phyloP scores from a whole-genome alignment of 1,140 invertebrate species.

The Zeugodacus cucurbitae region DNA sequence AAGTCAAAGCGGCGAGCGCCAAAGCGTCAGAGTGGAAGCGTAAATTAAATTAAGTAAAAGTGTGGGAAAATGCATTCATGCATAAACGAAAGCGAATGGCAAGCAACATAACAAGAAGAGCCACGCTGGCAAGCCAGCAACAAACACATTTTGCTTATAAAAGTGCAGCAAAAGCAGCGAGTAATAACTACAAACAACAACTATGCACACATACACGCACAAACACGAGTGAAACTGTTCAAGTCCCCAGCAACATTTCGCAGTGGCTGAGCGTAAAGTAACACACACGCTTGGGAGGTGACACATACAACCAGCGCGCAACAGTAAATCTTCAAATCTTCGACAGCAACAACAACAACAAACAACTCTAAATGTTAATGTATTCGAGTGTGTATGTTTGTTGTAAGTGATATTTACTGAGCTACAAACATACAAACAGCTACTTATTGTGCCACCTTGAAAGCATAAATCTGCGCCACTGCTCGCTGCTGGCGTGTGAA shows the following conservation, averaged over 20 bases:
- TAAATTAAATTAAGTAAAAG: constrained; percentile 19
- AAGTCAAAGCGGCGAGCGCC: neutral
- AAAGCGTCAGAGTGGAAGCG: neutral
- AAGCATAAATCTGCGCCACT: constrained; percentile 5
- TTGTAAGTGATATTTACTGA: neutral
- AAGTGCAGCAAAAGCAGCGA: neutral
- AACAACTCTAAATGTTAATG: neutral
- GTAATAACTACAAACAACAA: neutral
- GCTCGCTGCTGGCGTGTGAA: neutral
- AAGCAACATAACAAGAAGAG: neutral
- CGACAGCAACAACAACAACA: neutral
- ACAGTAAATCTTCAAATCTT: neutral
- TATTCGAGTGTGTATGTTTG: neutral
- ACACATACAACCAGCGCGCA: neutral
- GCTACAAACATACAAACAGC: neutral
- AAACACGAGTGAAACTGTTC: neutral
- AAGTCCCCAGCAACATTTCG: neutral
- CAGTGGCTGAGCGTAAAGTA: neutral
- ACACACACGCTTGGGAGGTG: neutral
- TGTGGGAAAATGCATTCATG: constrained; percentile 18
- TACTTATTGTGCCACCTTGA: neutral
- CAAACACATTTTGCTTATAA: neutral
- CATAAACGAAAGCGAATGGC: constrained; percentile 1
- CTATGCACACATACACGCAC: neutral
- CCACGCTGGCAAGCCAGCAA: neutral